These are phyloP conservation scores for Hydractinia symbiolongicarpus DNA, from an alignment of 30 jellyfish, hydroid and myxozoan species.

Conservation along the genomic window DNA sequence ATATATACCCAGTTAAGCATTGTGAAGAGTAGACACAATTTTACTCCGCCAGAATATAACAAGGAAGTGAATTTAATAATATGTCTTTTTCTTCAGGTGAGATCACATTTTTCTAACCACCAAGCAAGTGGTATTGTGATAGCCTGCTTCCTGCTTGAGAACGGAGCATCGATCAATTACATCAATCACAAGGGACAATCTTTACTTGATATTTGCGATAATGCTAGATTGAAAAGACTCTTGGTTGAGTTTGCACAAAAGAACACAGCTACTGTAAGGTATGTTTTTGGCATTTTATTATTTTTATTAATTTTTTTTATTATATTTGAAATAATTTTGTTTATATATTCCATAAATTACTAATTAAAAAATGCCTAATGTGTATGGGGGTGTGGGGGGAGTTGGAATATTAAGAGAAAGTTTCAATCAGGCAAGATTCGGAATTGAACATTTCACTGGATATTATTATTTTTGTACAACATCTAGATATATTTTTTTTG, in stretches of 20 bases:
- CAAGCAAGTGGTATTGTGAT: conserved; percentile 35
- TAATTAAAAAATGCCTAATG: no score
- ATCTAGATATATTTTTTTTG: no score
- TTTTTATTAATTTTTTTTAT: neutral
- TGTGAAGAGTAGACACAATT: neutral
- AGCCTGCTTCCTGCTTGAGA: conserved; percentile 34
- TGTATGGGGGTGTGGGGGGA: no score
- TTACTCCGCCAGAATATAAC: neutral
- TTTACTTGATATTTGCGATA: conserved; percentile 8
- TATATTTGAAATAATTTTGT: no score
- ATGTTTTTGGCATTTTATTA: neutral
- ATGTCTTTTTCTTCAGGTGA: conserved; percentile 12
- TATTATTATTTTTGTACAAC: no score
- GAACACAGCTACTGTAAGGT: neutral
- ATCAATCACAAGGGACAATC: conserved; percentile 22
- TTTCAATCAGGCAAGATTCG: no score
- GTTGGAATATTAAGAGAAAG: no score
- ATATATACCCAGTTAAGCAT: neutral
- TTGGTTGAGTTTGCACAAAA: conserved; percentile 25
- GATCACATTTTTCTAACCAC: conserved; percentile 29
- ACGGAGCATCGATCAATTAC: conserved; percentile 22
- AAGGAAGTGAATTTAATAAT: neutral
- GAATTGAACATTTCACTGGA: no score
- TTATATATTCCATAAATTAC: no score
- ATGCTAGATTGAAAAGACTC: conserved; percentile 8